These are phyloP conservation scores for Wasmannia auropunctata DNA, from an alignment of 1,140 invertebrate species.

Conservation along the genomic window DNA sequence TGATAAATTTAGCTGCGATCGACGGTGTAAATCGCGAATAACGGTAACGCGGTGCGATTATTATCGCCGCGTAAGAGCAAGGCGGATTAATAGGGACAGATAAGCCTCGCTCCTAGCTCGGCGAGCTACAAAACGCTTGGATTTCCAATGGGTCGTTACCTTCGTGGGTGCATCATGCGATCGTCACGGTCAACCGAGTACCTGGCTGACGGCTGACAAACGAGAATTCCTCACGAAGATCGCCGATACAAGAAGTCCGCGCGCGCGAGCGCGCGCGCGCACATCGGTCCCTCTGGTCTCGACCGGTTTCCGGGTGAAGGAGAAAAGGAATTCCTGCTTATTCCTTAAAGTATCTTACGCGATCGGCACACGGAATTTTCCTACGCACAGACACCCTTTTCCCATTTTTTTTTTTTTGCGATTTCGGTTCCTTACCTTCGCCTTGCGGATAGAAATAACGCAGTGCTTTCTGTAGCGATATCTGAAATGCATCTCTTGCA, in stretches of 20 bases:
- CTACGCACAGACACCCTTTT: no score
- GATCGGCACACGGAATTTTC: background rate
- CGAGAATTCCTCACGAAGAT: slow-evolving; percentile 71
- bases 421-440: background rate
- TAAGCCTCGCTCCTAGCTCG: slow-evolving; percentile 46
- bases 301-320: slow-evolving; percentile 69
- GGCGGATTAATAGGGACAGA: slow-evolving; percentile 66
- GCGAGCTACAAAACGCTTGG: slow-evolving; percentile 49
- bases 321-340: slow-evolving; percentile 57
- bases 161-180: slow-evolving; percentile 51
- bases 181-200: slow-evolving; percentile 70
- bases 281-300: slow-evolving; percentile 22
- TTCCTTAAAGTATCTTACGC: slow-evolving; percentile 47
- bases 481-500: background rate
- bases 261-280: background rate
- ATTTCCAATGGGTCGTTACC: slow-evolving; percentile 63
- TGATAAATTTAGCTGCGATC: slow-evolving; percentile 46
- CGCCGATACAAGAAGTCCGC: slow-evolving; percentile 58
- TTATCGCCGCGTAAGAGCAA: slow-evolving; percentile 48
- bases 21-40: slow-evolving; percentile 60
- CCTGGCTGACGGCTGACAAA: slow-evolving; percentile 71
- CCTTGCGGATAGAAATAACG: background rate
- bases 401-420: background rate
- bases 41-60: slow-evolving; percentile 55
- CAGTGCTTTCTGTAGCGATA: background rate